phyloP scores from a whole-genome alignment of 1,140 invertebrate species.

The Drosophila ananassae region DNA sequence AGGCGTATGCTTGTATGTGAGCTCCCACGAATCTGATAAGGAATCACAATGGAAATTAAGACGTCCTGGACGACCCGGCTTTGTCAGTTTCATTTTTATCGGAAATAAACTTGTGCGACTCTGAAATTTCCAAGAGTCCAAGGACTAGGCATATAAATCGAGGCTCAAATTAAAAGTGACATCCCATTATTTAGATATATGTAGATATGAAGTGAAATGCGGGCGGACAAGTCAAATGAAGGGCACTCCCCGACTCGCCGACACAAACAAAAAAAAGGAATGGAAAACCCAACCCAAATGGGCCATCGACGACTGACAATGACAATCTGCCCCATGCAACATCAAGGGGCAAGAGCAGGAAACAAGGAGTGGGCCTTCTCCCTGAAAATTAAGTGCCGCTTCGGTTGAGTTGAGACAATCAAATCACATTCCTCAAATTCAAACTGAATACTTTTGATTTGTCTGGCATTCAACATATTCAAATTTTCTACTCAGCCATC shows the following conservation, averaged over 20 bases:
- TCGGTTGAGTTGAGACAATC: slow-evolving; percentile 5
- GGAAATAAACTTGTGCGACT: slow-evolving; percentile 46
- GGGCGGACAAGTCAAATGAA: slow-evolving; percentile 48
- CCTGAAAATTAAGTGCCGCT: slow-evolving; percentile 20
- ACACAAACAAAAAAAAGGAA: slow-evolving; percentile 1
- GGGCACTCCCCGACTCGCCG: slow-evolving; percentile 23
- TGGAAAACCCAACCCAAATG: slow-evolving; percentile 15
- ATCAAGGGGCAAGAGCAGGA: slow-evolving; percentile 8
- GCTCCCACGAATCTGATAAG: slow-evolving; percentile 55
- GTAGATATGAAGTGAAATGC: slow-evolving; percentile 52
- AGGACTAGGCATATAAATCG: slow-evolving; percentile 60
- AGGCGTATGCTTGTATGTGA: slow-evolving; percentile 27
- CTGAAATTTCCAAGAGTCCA: slow-evolving; percentile 23
- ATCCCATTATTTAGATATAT: slow-evolving; percentile 70
- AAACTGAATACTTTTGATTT: slow-evolving; percentile 14
- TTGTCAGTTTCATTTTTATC: slow-evolving; percentile 52
- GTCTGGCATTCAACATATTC: slow-evolving; percentile 2
- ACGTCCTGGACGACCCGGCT: slow-evolving; percentile 16
- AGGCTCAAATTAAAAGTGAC: slow-evolving; percentile 76
- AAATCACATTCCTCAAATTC: slow-evolving; percentile 16
- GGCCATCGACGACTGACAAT: slow-evolving; percentile 40
- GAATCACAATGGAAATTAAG: slow-evolving; percentile 64
- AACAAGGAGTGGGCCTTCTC: slow-evolving; percentile 12
- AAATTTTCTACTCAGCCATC: background rate
- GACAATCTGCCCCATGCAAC: slow-evolving; percentile 39